Evolutionary conservation across 1,140 invertebrate species (phyloP), one percentile per base, ranked within the genome.

Genomic region (Bombus waltoni): DNA sequence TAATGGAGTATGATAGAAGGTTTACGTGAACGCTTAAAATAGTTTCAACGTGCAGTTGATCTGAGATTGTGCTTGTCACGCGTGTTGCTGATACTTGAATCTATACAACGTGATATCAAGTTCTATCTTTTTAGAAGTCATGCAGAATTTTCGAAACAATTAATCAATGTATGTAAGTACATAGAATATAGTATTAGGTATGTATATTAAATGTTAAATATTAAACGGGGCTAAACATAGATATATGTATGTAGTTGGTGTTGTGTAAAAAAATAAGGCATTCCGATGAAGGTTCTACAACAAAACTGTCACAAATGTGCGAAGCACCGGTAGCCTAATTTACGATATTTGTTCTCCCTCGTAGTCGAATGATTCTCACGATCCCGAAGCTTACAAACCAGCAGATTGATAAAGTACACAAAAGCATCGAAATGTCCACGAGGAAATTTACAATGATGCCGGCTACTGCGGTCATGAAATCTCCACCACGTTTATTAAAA

Each of bases 401-500:
- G 15, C n/a, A 35, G 65, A 32, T 53, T 38, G 22, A n/a, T n/a
- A 42, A 42, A 42, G 53, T 57, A 68, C 40, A 59, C 32, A 66
- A 32, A 22, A 28, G 40, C 35, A 66, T 53, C 35, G 42, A 76
- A 35, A 76, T 25, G 22, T 22, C 18, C 40, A n/a, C 32, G 18
- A 38, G 25, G 35, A n/a, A 53, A 66, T 53, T 53, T 44, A 42
- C 42, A 42, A 74, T 35, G 15, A 76, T 22, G 13, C 8, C 10
- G n/a, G 22, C 18, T 35, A 22, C 28, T 13, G 65, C 47, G 44
- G 47, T 59, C 65, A 15, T 18, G 42, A 74, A 81, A 85, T 81
- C 66, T 81, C 83, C 35, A 22, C 38, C 22, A 5, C 44, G 59
- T 47, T 85, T 85, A 81, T 85, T 81, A 80, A 81, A 80, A 81